Evolutionary conservation across 2,888 invertebrate genomes (phyloP).

Genomic region (Linnaemya tessellans): DNA sequence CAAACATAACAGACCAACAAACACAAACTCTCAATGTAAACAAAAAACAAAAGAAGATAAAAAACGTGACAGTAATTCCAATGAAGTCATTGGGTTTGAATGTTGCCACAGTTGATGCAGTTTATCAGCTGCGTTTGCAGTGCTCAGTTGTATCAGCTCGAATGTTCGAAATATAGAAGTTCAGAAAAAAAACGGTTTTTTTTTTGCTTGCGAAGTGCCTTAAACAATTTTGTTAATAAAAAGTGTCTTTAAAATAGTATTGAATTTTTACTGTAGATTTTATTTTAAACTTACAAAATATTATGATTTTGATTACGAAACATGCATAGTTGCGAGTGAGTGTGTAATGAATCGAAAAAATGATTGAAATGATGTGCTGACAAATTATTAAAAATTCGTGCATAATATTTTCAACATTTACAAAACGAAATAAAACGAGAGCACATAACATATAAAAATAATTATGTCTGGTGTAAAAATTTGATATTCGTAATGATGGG

Average conservation of each 20-base stretch:
- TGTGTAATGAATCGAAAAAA: neutral
- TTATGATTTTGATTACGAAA: neutral
- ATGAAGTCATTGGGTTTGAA: conserved; percentile 69
- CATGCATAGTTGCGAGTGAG: neutral
- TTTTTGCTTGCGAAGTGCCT: conserved; percentile 40
- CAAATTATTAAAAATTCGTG: neutral
- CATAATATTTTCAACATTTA: neutral
- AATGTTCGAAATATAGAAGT: conserved; percentile 25
- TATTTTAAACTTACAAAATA: neutral
- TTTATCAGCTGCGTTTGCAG: conserved; percentile 72
- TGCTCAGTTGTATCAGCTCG: conserved; percentile 74
- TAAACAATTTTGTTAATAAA: conserved; percentile 27
- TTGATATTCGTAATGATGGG: neutral
- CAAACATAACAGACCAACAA: conserved; percentile 35
- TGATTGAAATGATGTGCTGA: neutral
- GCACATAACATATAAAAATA: neutral
- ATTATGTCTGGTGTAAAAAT: neutral
- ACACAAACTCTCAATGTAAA: conserved; percentile 31
- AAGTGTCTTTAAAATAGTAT: conserved; percentile 22
- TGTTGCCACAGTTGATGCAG: conserved; percentile 71
- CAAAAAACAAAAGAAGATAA: conserved; percentile 43
- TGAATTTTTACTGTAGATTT: neutral
- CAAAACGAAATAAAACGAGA: neutral
- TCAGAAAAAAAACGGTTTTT: conserved; percentile 21
- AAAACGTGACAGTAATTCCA: conserved; percentile 66